These are phyloP conservation scores for Hemibagrus wyckioides DNA, from an alignment of 2,113 vertebrate species.

Conservation along the genomic window DNA sequence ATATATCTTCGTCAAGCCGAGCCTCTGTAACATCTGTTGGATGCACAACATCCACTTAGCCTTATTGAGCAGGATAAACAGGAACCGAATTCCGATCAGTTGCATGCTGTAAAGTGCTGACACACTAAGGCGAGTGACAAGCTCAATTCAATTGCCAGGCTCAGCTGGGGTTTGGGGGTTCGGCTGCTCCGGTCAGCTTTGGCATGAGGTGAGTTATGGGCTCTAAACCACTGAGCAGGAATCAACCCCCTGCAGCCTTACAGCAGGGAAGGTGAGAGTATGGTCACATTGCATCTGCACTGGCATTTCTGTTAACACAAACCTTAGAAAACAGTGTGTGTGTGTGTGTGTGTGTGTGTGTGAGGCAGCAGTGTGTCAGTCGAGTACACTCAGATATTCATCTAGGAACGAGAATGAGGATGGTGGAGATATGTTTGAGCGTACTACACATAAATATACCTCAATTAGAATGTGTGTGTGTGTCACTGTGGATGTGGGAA, in stretches of 20 bases:
- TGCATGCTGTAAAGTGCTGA: slow-evolving; percentile 22
- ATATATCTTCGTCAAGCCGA: neutral
- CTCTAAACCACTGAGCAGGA: neutral
- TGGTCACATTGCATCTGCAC: slow-evolving; percentile 5
- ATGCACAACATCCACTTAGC: neutral
- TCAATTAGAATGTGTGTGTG: neutral
- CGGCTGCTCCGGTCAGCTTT: slow-evolving; percentile 17
- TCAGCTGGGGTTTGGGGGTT: slow-evolving; percentile 32
- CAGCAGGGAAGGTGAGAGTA: neutral
- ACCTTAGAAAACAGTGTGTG: neutral
- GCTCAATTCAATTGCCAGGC: slow-evolving; percentile 28
- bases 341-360: neutral
- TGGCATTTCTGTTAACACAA: neutral
- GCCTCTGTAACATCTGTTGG: neutral
- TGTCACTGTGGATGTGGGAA: neutral
- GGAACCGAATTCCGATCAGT: slow-evolving; percentile 11
- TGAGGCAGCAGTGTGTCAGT: neutral
- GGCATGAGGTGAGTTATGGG: slow-evolving; percentile 32
- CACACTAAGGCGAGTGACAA: slow-evolving; percentile 7
- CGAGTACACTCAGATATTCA: neutral
- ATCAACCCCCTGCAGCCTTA: slow-evolving; percentile 13
- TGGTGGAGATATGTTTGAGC: neutral
- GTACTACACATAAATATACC: neutral
- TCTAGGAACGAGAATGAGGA: neutral
- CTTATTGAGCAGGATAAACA: neutral